phyloP scores from a whole-genome alignment of 2,888 invertebrate species.

The Griposia aprilina region DNA sequence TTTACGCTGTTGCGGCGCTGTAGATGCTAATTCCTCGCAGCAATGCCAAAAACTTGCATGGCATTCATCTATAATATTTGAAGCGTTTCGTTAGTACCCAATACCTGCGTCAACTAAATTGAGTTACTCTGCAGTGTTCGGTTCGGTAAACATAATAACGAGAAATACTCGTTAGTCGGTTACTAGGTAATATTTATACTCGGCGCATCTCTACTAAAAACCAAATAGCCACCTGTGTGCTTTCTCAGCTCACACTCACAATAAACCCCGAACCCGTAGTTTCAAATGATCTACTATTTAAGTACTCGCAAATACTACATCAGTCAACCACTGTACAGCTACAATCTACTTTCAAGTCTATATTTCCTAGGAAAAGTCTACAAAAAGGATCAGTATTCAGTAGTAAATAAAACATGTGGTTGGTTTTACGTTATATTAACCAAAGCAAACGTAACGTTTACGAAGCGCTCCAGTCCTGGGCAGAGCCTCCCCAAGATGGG shows the following conservation, averaged over 20 bases:
- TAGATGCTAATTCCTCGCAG: too few relatives aligned
- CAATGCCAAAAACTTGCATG: too few relatives aligned
- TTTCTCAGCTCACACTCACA: background rate
- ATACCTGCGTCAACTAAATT: too few relatives aligned
- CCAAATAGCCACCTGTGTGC: too few relatives aligned
- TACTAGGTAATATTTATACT: too few relatives aligned
- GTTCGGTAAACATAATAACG: too few relatives aligned
- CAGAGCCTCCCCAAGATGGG: slow-evolving; percentile 92
- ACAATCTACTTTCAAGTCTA: slow-evolving; percentile 2
- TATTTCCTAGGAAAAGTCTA: slow-evolving; percentile 9
- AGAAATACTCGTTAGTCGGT: too few relatives aligned
- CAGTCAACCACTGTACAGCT: slow-evolving; percentile 1
- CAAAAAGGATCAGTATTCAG: background rate
- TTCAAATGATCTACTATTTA: background rate
- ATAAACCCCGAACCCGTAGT: background rate
- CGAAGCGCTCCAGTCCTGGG: slow-evolving; percentile 90
- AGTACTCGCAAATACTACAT: background rate
- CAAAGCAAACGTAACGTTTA: slow-evolving; percentile 76
- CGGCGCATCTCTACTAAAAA: too few relatives aligned
- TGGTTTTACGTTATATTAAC: slow-evolving; percentile 79
- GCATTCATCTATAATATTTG: too few relatives aligned
- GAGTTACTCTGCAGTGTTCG: too few relatives aligned
- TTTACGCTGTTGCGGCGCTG: too few relatives aligned
- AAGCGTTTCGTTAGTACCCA: too few relatives aligned
- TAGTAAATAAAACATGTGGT: slow-evolving; percentile 70